Percentiles rank a stretch among this genome's conserved stretches.
phyloP scores from a whole-genome alignment of 2,888 invertebrate genomes.

The Mimumesa dahlbomi region DNA sequence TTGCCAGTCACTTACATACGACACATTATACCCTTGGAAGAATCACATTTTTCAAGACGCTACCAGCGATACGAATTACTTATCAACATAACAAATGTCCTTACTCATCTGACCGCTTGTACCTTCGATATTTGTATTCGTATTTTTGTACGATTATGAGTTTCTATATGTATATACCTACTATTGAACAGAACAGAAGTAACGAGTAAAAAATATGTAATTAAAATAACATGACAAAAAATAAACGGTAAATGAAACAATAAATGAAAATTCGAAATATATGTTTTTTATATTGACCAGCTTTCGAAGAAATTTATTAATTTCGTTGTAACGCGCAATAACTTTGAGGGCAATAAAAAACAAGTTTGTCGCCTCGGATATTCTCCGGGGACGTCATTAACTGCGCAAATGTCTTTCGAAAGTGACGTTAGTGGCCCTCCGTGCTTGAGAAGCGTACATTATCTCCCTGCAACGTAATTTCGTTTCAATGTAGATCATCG shows the following conservation, averaged over 20 bases:
- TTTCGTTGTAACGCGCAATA: not conserved
- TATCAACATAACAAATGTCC: no score
- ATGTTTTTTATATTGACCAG: no score
- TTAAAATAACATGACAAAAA: no score
- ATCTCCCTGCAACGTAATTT: conserved; percentile 61
- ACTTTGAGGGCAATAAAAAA: conserved; percentile 27
- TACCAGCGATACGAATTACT: no score
- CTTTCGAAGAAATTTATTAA: not conserved
- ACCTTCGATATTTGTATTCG: no score
- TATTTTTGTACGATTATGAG: no score
- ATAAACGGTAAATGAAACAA: no score
- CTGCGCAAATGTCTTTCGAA: conserved; percentile 57
- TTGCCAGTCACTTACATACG: conserved; percentile 51
- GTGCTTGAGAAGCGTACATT: conserved; percentile 56
- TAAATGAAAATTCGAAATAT: no score
- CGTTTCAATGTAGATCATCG: conserved; percentile 65
- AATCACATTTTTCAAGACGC: conserved; percentile 37
- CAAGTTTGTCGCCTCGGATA: conserved; percentile 30
- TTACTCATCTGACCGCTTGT: no score
- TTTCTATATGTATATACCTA: no score
- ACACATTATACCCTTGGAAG: conserved; percentile 35
- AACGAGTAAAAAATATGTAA: no score
- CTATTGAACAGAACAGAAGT: no score
- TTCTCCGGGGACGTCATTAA: conserved; percentile 55
- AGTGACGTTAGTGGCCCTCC: conserved; percentile 37